Conservation (phyloP, 2,888 invertebrate genomes). For the Aethes cnicana region DNA sequence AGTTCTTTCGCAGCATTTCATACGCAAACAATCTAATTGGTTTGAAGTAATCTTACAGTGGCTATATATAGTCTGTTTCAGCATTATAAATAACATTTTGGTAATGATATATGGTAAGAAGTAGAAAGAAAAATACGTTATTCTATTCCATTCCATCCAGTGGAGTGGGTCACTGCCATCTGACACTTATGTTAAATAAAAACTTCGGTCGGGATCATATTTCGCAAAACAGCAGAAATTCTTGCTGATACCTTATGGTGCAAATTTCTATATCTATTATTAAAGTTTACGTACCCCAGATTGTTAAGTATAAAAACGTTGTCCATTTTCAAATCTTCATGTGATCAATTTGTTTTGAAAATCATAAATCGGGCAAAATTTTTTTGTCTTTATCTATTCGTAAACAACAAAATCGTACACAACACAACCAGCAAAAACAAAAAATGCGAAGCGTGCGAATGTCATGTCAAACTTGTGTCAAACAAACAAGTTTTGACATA, state of each 20-base stretch:
- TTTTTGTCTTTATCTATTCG: conserved; percentile 7
- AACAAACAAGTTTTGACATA: too few relatives aligned
- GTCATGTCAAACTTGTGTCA: too few relatives aligned
- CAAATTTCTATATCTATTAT: conserved; percentile 16
- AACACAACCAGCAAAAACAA: conserved; percentile 4
- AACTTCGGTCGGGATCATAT: conserved; percentile 3
- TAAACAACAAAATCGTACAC: conserved; percentile 9
- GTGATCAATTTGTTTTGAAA: conserved; percentile 31
- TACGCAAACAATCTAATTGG: too few relatives aligned
- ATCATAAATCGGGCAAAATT: neutral
- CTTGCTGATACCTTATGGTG: conserved; percentile 27
- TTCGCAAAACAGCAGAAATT: conserved; percentile 35
- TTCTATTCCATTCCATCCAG: too few relatives aligned
- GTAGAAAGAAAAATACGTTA: too few relatives aligned
- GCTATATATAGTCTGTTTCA: too few relatives aligned
- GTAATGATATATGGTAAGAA: too few relatives aligned
- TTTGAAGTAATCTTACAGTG: too few relatives aligned
- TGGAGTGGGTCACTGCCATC: too few relatives aligned
- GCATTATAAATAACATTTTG: too few relatives aligned
- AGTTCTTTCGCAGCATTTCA: too few relatives aligned
- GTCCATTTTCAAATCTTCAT: conserved; percentile 56
- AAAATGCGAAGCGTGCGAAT: too few relatives aligned
- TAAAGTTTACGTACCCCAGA: conserved; percentile 55
- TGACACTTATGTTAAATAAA: neutral
- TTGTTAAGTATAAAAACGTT: conserved; percentile 68